Evolutionary conservation across 2,113 vertebrate species (phyloP), one percentile per base, ranked within the genome.

Genomic region (Cinclus cinclus): DNA sequence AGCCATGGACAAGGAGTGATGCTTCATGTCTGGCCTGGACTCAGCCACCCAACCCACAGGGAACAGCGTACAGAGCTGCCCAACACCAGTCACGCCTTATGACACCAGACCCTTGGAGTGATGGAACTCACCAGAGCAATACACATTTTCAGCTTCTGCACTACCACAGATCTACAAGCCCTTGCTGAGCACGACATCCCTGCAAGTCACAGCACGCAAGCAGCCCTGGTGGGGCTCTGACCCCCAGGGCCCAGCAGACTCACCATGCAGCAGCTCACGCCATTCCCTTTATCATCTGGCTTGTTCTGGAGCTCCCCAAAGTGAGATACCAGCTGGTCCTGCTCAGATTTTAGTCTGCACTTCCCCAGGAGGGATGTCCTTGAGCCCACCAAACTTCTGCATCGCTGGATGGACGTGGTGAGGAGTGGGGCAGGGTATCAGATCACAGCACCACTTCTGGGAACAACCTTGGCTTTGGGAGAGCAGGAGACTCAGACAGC

Each of bases 401-500:
- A 91, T 76, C 1, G 0, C 70, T 52, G 65, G 83, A 64, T 69
- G 59, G 74, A 90, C 37, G 13, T 42, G 69, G 52, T 42, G 52
- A 76, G 74, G 89, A 91, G 80, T 21, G 2, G 83, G 91, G 64
- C 91, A 80, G 56, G 56, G 92, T 96, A 92, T 97, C 93, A 5
- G 85, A 91, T 97, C 95, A 58, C 94, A 91, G 84, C 92, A 53
- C 74, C 2, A 23, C 80, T 95, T 92, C 85, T 95, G 90, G 94
- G 95, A 93, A 94, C 93, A 92, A 73, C 67, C 47, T 65, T 56
- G 86, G 92, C 85, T 95, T 76, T 13, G 27, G 69, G 65, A 83
- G 47, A 83, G 91, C 70, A 49, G 79, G 81, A 63, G 93, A 81
- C 69, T 52, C 30, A 74, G 85, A 96, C 95, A 97, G 96, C 97